These are phyloP conservation scores for Thalpophila matura DNA, from an alignment of 2,888 invertebrate genomes.

Conservation along the genomic window DNA sequence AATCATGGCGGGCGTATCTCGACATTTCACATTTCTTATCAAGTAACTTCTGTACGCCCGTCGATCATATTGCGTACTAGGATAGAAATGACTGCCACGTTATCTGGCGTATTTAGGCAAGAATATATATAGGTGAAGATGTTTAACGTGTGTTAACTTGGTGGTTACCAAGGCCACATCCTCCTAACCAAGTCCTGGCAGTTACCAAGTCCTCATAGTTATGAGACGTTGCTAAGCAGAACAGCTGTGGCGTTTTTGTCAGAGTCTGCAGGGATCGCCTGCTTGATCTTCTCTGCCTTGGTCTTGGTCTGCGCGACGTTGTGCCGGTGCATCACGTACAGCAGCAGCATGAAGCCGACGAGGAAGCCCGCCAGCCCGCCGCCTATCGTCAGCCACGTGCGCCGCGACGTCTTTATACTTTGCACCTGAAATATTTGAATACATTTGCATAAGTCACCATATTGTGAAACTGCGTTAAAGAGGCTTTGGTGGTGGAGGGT, in stretches of 20 bases:
- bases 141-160: too few species aligned
- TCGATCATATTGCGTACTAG: conserved; percentile 41
- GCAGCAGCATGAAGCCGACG: conserved; percentile 83
- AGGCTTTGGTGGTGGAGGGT: too few species aligned
- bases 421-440: conserved; percentile 72
- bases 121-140: conserved; percentile 32
- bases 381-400: conserved; percentile 86
- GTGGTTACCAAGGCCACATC: too few species aligned
- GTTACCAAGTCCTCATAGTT: conserved; percentile 20
- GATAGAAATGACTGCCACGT: conserved; percentile 31
- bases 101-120: conserved; percentile 30
- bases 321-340: conserved; percentile 87
- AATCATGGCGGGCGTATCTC: conserved; percentile 35
- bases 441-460: background rate
- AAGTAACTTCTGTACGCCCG: conserved; percentile 35
- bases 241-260: conserved; percentile 77
- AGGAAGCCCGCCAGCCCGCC: conserved; percentile 86
- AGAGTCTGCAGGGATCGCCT: conserved; percentile 68
- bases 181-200: too few species aligned
- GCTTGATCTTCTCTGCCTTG: conserved; percentile 75
- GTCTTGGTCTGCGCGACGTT: conserved; percentile 85
- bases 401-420: conserved; percentile 74
- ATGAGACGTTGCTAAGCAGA: conserved; percentile 72
- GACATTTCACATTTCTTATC: conserved; percentile 54
- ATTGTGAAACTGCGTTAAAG: background rate